A percentile compares a stretch with the other conserved stretches of the same genome.
Conservation (phyloP, 1,140 invertebrate genomes). For the Brachionus manjavacas region DNA sequence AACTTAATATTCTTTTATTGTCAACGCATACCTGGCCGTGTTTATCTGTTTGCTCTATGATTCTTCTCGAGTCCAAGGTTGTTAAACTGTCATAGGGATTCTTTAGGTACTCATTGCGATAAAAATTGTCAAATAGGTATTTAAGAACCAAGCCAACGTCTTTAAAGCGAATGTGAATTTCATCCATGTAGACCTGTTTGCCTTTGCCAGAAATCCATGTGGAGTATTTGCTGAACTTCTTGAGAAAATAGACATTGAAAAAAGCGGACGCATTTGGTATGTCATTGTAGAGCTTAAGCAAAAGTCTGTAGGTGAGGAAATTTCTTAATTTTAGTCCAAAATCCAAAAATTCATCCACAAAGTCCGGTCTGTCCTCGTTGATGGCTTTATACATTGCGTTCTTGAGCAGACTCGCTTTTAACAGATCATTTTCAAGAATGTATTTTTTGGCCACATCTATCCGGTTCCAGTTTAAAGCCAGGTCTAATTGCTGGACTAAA, state of each 20-base stretch:
- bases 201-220: not conserved
- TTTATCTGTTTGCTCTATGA: not conserved
- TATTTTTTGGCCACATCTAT: constrained; percentile 91
- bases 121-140: not conserved
- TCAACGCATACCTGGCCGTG: not conserved
- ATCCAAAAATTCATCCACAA: constrained; percentile 58
- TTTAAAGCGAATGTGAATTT: not conserved
- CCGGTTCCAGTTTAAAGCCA: constrained; percentile 88
- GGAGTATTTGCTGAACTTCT: not conserved
- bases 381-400: constrained; percentile 58
- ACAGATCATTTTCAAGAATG: constrained; percentile 59
- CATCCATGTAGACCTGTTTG: not conserved
- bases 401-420: constrained; percentile 47
- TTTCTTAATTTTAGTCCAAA: constrained; percentile 57
- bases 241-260: not conserved
- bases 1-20: not conserved
- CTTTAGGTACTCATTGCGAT: constrained; percentile 3
- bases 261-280: constrained; percentile 43
- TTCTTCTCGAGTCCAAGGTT: not conserved
- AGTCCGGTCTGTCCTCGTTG: constrained; percentile 55
- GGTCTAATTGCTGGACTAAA: not conserved
- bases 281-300: constrained; percentile 56
- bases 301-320: constrained; percentile 53
- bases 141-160: not conserved
- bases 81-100: not conserved